Evolutionary conservation across 2,888 invertebrate species (phyloP), one percentile per base, ranked within the genome.

Genomic region (Parasteatoda lunata): DNA sequence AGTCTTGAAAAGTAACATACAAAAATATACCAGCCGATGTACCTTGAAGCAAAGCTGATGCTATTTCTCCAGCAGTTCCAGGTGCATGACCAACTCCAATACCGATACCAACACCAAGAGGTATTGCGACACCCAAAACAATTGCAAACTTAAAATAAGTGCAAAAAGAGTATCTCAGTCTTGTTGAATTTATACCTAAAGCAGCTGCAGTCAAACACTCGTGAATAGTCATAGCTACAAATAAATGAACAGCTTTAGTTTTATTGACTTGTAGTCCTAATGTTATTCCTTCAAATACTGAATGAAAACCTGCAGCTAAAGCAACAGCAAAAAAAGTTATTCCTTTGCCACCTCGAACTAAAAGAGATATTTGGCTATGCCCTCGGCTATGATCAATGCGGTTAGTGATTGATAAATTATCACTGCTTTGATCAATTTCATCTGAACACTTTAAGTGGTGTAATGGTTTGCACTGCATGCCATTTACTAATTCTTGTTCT

Each of bases 241-340:
- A 91, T 15, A 92, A 88, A 79, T 91, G 91, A 13, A 91, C 78
- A 4, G 90, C 90, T 80, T 90, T 90, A 13, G 89, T 87, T 3
- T 89, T 77, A 51, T 90, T 90, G n/a, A 89, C 90, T 88, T 91
- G 91, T 65, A 92, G 89, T 9, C 92, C 92, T 45, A 92, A 88
- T n/a, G 91, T 91, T 85, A 92, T 90, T 11, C 92, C 92, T 89
- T 92, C 92, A 89, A 92, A 92, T 47, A 92, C 71, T 47, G 91
- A 91, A 89, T 92, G 92, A 47, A 91, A 89, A 68, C 91, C 91
- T n/a, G 91, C 89, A 2, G 92, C 91, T 8, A 91, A 77, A 66
- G 91, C 85, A 6, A 92, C 89, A n/a, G 91, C 88, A 49, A 91
- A 77, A 88, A 91, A 90, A 13, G 90, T 85, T 54, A 91, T 84